phyloP scores from a whole-genome alignment of 2,888 invertebrate species.

The Sphecodes monilicornis region DNA sequence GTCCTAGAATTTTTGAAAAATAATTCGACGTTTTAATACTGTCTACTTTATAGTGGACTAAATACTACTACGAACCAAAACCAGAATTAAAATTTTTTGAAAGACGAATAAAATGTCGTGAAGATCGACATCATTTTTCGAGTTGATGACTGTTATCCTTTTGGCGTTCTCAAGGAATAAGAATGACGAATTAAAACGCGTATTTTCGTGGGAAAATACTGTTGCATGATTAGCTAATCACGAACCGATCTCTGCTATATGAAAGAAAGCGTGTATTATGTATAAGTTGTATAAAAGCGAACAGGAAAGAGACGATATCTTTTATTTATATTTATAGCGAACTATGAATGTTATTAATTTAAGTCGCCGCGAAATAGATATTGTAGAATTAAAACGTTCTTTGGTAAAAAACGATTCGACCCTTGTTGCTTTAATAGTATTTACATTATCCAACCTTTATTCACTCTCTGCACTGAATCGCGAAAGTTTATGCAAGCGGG shows the following conservation, averaged over 20 bases:
- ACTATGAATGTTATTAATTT: slow-evolving; percentile 74
- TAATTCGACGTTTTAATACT: too few relatives aligned
- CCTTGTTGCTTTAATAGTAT: slow-evolving; percentile 9
- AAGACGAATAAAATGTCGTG: too few relatives aligned
- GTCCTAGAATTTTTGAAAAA: too few relatives aligned
- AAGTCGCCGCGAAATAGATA: slow-evolving; percentile 58
- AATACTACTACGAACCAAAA: too few relatives aligned
- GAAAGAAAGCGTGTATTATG: slow-evolving; percentile 14
- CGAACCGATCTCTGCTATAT: neutral
- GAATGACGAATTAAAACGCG: neutral
- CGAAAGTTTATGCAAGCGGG: neutral
- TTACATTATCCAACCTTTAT: neutral
- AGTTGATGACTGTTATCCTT: too few relatives aligned
- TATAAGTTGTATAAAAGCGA: slow-evolving; percentile 39
- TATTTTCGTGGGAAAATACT: neutral
- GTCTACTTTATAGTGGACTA: too few relatives aligned
- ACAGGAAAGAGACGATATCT: slow-evolving; percentile 15
- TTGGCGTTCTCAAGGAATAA: too few relatives aligned
- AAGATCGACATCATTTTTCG: too few relatives aligned
- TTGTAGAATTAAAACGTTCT: slow-evolving; percentile 71
- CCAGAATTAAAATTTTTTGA: too few relatives aligned
- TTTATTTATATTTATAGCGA: slow-evolving; percentile 74
- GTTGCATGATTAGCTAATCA: slow-evolving; percentile 1
- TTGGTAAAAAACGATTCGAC: slow-evolving; percentile 62
- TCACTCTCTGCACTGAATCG: neutral